Evolutionary conservation across 1,140 invertebrate species (phyloP), one percentile per base, ranked within the genome.

Genomic region (Drosophila ambigua): DNA sequence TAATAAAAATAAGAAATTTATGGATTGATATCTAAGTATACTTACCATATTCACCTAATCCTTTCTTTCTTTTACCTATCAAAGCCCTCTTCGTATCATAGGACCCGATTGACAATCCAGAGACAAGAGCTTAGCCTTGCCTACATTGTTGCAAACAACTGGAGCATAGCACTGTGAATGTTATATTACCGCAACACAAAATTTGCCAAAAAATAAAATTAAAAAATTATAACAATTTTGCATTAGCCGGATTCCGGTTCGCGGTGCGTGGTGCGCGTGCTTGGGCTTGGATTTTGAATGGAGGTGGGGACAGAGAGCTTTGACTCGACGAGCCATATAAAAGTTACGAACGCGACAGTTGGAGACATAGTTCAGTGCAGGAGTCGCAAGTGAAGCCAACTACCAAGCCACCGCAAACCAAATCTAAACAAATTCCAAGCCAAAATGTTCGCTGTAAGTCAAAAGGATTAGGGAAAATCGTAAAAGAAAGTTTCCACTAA

Each of bases 281-380:
- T 63, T 9, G 50, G 48, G 59, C 50, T 20, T 51, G 24, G n/a
- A 51, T 28, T 28, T 46, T 24, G 44, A 16, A 11, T 43, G 49
- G 52, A 72, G 71, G 69, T 51, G 74, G 45, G 46, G 23, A 41
- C 54, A 20, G 48, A 31, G 51, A 49, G 35, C 54, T 43, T 43
- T 49, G 63, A 59, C 51, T 68, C 67, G 51, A 63, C 63, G 35
- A 39, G 4, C 35, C 9, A 39, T 91, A 91, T 91, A 91, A 83
- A 91, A 91, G 90, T 90, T 81, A 77, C 73, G 72, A 76, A 44
- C 61, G 45, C 71, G 61, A 75, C 79, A 89, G 68, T 75, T 76
- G 79, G 72, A 77, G 75, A 77, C 90, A 88, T 91, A 91, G 90
- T 91, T 74, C 78, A 91, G 71, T 73, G 60, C 78, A 91, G 83